These are phyloP conservation scores for Blastobasis adustella DNA, from an alignment of 2,888 invertebrate genomes.

Conservation along the genomic window DNA sequence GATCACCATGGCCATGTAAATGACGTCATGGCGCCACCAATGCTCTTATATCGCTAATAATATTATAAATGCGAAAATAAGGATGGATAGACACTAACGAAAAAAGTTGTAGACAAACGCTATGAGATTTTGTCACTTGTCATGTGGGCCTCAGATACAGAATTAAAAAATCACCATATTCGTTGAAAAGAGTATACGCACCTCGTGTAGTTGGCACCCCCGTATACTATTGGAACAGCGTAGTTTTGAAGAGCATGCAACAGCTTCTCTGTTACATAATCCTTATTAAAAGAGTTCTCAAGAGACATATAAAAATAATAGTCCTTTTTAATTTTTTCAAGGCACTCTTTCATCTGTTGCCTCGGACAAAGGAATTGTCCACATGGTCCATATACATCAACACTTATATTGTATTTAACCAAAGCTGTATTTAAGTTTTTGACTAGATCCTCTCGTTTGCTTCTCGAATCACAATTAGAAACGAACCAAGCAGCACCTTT, in stretches of 20 bases:
- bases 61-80: too few relatives aligned
- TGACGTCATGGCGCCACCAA: too few relatives aligned
- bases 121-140: too few relatives aligned
- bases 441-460: conserved; percentile 21
- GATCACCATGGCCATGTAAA: too few relatives aligned
- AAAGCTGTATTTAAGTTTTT: conserved; percentile 20
- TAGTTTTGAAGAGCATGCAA: conserved; percentile 59
- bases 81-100: too few relatives aligned
- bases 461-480: conserved; percentile 30
- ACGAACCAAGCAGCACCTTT: conserved; percentile 37
- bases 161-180: too few relatives aligned
- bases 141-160: too few relatives aligned
- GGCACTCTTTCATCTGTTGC: conserved; percentile 18
- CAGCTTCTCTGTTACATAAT: conserved; percentile 47
- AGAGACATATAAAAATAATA: conserved; percentile 47
- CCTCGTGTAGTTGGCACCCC: conserved; percentile 74
- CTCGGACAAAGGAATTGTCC: conserved; percentile 26
- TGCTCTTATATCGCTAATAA: too few relatives aligned
- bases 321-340: conserved; percentile 24
- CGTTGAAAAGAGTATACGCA: conserved; percentile 22
- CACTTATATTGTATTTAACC: conserved; percentile 19
- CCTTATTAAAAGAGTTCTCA: conserved; percentile 37
- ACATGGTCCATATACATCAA: conserved; percentile 39
- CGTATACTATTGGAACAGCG: conserved; percentile 78
- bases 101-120: too few relatives aligned